Percentiles rank a stretch among this genome's conserved stretches.
Conservation (phyloP, 2,113 vertebrate genomes). For the Probosciger aterrimus region DNA sequence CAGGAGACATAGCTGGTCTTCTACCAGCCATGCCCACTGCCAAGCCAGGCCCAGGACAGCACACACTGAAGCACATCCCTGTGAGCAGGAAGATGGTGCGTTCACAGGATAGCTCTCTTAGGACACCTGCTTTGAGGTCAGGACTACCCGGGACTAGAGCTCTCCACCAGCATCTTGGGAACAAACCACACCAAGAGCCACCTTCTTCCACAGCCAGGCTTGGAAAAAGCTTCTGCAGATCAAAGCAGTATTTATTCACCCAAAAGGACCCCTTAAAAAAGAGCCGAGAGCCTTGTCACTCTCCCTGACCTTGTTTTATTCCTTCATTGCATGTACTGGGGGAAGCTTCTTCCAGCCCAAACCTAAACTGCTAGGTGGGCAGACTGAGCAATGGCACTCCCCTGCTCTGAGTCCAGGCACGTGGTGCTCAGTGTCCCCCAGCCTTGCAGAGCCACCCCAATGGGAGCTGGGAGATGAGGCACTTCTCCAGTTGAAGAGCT, state of each 20-base stretch:
- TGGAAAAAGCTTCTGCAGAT: neutral
- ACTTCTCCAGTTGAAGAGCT: neutral
- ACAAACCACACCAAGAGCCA: neutral
- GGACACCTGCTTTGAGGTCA: neutral
- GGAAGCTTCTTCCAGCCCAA: neutral
- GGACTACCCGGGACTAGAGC: neutral
- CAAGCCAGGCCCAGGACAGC: neutral
- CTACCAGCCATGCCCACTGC: neutral
- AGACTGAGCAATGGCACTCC: neutral
- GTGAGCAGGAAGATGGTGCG: neutral
- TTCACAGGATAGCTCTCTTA: neutral
- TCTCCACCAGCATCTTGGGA: neutral
- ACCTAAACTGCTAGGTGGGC: neutral
- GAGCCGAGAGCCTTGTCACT: neutral
- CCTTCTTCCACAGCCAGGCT: neutral
- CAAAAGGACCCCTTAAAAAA: neutral
- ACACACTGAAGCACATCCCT: neutral
- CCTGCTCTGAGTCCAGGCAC: neutral
- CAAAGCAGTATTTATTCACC: neutral
- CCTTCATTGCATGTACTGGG: neutral
- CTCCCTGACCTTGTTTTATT: neutral
- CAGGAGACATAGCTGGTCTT: neutral
- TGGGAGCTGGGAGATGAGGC: neutral
- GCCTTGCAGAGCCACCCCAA: neutral
- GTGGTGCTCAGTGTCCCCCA: neutral